Evolutionary conservation across 2,797 vertebrate genomes (phyloP).

Genomic region (Malurus leucopterus): DNA sequence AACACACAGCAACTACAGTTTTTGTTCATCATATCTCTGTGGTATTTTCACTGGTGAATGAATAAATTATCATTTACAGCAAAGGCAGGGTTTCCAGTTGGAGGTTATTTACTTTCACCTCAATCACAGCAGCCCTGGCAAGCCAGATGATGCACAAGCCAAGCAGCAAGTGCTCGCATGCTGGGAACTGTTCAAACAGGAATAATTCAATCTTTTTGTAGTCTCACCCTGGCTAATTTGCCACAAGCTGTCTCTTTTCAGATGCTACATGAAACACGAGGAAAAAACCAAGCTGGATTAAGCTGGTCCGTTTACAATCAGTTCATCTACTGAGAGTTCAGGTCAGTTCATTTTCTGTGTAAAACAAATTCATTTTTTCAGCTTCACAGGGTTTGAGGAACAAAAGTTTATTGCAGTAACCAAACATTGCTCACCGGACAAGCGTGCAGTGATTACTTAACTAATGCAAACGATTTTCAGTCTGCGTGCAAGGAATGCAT

Average conservation of each 20-base stretch:
- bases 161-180: constrained; percentile 31
- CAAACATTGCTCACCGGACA: neutral
- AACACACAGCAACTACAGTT: neutral
- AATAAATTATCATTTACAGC: neutral
- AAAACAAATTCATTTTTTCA: neutral
- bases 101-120: constrained; percentile 20
- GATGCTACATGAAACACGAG: neutral
- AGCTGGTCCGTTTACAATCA: neutral
- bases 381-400: neutral
- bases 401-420: neutral
- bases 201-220: constrained; percentile 52
- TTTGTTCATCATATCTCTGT: neutral
- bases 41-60: neutral
- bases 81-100: constrained; percentile 1
- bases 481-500: constrained; percentile 21
- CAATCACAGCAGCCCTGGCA: constrained; percentile 18
- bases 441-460: constrained; percentile 8
- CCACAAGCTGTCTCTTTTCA: constrained; percentile 52
- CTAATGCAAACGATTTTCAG: constrained; percentile 42
- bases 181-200: constrained; percentile 54
- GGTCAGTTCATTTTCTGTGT: neutral
- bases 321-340: neutral
- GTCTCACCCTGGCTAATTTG: constrained; percentile 25
- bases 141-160: constrained; percentile 8
- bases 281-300: neutral